Percentiles rank a stretch among this genome's conserved stretches.
These are phyloP conservation scores for Parus major DNA, from an alignment of 2,113 vertebrate genomes.

Conservation along the genomic window DNA sequence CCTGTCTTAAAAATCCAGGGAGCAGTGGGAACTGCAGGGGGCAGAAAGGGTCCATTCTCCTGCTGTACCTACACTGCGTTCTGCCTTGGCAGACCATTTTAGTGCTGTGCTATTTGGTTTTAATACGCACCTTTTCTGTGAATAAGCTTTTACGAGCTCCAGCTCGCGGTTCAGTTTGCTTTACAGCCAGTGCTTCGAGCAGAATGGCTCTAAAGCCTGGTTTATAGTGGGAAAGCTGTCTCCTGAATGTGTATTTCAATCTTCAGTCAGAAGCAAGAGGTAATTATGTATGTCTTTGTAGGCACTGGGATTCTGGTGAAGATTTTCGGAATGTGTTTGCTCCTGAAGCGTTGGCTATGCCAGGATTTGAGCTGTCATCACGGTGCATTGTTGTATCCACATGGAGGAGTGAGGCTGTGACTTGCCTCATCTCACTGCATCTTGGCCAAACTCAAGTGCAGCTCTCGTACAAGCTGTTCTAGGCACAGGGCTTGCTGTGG, in stretches of 20 bases:
- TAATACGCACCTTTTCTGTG: not conserved
- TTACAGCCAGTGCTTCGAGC: not conserved
- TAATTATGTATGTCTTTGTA: not conserved
- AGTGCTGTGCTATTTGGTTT: not conserved
- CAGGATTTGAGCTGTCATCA: not conserved
- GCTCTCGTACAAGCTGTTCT: not conserved
- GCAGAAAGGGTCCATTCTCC: conserved; percentile 52
- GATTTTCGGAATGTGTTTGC: not conserved
- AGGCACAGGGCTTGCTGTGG: not conserved
- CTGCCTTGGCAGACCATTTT: conserved; percentile 63
- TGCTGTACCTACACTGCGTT: conserved; percentile 3
- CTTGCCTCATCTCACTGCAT: not conserved
- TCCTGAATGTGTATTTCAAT: not conserved
- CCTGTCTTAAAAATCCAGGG: conserved; percentile 29
- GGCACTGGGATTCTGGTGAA: not conserved
- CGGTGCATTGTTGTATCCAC: not conserved
- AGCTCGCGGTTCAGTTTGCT: not conserved
- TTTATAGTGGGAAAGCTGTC: not conserved
- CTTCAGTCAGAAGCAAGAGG: not conserved
- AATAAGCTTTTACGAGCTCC: conserved; percentile 23
- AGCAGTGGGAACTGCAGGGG: conserved; percentile 55
- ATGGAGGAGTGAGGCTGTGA: not conserved
- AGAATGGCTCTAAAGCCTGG: not conserved
- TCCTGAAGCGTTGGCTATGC: not conserved
- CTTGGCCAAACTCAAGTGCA: not conserved